Evolutionary conservation across 2,797 vertebrate genomes (phyloP).

Genomic region (Acanthiza pusilla): DNA sequence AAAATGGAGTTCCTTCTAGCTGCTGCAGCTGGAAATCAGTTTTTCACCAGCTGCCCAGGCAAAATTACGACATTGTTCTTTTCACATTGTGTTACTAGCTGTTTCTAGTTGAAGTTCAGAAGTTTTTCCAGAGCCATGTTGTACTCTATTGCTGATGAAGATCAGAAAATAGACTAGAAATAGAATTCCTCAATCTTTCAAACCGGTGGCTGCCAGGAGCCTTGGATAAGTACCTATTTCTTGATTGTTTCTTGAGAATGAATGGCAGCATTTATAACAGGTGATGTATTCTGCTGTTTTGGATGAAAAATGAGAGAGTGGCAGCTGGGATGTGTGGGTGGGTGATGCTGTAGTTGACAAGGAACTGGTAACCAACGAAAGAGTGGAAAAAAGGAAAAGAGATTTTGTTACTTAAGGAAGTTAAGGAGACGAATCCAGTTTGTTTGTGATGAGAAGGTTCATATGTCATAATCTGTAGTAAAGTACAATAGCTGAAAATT

Average conservation of each 20-base stretch:
- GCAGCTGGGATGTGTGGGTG: constrained; percentile 27
- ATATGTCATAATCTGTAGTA: not conserved
- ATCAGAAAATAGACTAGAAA: not conserved
- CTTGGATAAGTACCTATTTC: not conserved
- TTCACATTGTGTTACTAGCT: not conserved
- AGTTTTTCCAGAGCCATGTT: not conserved
- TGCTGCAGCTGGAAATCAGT: not conserved
- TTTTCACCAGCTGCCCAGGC: not conserved
- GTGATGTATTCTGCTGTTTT: constrained; percentile 22
- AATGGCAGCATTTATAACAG: constrained; percentile 15
- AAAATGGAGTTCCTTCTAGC: not conserved
- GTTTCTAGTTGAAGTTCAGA: not conserved
- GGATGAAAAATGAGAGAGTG: not conserved
- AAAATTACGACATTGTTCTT: not conserved
- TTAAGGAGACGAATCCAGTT: not conserved
- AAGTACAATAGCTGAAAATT: not conserved
- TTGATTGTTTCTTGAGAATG: not conserved
- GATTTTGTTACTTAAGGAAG: not conserved
- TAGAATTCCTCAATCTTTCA: not conserved
- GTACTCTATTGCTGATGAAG: not conserved
- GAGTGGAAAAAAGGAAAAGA: not conserved
- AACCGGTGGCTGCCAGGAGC: not conserved
- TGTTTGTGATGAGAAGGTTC: not conserved
- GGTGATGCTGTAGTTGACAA: constrained; percentile 7
- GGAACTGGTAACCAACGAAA: constrained; percentile 10